Evolutionary conservation across 2,888 invertebrate species (phyloP).

Genomic region (Eupelmus urozonus): DNA sequence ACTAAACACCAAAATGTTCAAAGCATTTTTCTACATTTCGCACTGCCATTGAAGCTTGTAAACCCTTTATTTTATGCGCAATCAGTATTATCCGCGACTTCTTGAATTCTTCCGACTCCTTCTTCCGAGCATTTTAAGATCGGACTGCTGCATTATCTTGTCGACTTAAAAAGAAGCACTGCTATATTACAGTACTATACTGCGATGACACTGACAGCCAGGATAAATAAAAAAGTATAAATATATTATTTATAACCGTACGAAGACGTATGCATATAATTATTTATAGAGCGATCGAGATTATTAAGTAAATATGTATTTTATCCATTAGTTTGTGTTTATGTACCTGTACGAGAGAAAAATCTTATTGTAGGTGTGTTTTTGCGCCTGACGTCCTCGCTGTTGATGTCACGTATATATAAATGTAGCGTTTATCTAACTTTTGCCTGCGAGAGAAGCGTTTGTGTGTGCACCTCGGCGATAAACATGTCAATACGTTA

Average conservation of each 20-base stretch:
- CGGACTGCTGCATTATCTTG: slow-evolving; percentile 31
- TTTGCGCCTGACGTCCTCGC: slow-evolving; percentile 16
- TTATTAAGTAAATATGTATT: slow-evolving; percentile 26
- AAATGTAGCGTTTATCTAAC: too few species aligned
- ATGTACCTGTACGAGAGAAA: slow-evolving; percentile 49
- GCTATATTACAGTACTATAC: too few species aligned
- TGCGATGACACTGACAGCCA: slow-evolving; percentile 10
- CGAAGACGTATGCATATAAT: slow-evolving; percentile 11
- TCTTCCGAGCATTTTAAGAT: slow-evolving; percentile 35
- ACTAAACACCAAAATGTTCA: slow-evolving; percentile 19
- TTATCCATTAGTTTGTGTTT: slow-evolving; percentile 32
- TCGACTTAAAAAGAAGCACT: slow-evolving; percentile 11
- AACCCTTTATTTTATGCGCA: not conserved
- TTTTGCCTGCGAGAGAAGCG: too few species aligned
- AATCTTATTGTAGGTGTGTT: not conserved
- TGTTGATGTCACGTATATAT: slow-evolving; percentile 36
- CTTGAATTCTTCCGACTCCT: slow-evolving; percentile 3
- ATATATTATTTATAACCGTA: not conserved
- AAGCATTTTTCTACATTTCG: slow-evolving; percentile 1
- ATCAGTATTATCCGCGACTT: slow-evolving; percentile 24
- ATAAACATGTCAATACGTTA: slow-evolving; percentile 53
- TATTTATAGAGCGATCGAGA: slow-evolving; percentile 24
- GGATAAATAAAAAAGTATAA: not conserved
- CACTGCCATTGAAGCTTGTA: slow-evolving; percentile 41
- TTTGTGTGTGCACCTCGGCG: slow-evolving; percentile 29